Evolutionary conservation across 2,113 vertebrate species (phyloP), one percentile per base, ranked within the genome.

Genomic region (Alaudala cheleensis): DNA sequence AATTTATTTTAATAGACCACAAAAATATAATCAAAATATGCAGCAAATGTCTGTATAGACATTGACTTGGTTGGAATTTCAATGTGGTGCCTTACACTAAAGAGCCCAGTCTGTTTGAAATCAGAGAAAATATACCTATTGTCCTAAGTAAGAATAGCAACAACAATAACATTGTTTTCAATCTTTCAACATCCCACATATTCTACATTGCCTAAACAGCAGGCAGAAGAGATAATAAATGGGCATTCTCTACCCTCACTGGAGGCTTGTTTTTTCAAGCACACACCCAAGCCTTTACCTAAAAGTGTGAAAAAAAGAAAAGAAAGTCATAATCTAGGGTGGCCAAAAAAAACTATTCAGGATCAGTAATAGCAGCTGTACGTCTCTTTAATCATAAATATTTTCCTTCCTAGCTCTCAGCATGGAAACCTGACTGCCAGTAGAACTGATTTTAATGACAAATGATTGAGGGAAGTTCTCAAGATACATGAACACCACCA

Each of bases 321-420:
- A 91, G 70, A 95, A 95, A 94, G 57, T 94, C 4, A 60, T 58
- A 82, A 73, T 31, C 54, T 65, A 80, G 42, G 26, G 73, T 94
- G 61, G 96, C 97, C 97, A 98, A 96, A 98, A 86, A 84, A 97
- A 98, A 98, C 94, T 86, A 91, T 81, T 95, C 77, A 94, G 76
- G 71, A 86, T 92, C 96, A 95, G 90, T 88, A 97, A 96, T 47
- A 96, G 91, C 91, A 91, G 92, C 93, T 95, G 73, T 93, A 96
- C 78, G 50, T 95, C 88, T 94, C 91, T 97, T 96, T 95, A 96
- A 86, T 96, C 69, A 84, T 80, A 96, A 93, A 81, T 97, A 88
- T 94, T 96, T 97, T 95, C 71, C 82, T 91, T 97, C 73, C 95
- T 84, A 79, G 78, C 66, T 96, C 93, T 94, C 93, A 84, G 94